Conservation (phyloP, 1,140 invertebrate species). For the Schlechtendalia chinensis region DNA sequence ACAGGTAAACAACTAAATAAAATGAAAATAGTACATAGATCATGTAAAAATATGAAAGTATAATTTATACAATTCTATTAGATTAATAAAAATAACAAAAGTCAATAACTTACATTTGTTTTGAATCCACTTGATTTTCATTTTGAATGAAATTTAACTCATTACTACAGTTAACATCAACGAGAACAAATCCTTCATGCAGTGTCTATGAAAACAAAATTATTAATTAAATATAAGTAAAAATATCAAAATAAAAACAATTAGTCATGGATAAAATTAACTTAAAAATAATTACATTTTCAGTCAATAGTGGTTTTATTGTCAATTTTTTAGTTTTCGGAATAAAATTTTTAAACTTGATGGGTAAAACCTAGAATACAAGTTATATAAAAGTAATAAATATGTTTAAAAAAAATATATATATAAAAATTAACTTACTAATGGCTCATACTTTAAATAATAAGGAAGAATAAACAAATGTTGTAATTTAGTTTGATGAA, state of each 20-base stretch:
- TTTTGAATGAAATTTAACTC: not conserved
- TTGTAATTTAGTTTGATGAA: slow-evolving; percentile 18
- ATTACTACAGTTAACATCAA: slow-evolving; percentile 5
- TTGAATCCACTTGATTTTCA: no score
- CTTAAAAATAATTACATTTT: slow-evolving; percentile 23
- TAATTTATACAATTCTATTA: no score
- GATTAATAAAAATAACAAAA: not conserved
- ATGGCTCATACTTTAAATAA: slow-evolving; percentile 23
- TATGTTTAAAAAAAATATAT: not conserved
- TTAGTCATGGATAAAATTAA: not conserved
- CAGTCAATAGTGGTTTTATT: slow-evolving; percentile 7
- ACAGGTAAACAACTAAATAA: no score
- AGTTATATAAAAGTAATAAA: not conserved
- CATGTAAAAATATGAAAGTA: no score
- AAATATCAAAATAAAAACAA: not conserved
- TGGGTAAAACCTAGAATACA: slow-evolving; percentile 16
- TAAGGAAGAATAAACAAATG: slow-evolving; percentile 13
- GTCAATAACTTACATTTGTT: slow-evolving; percentile 6
- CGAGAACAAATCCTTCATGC: not conserved
- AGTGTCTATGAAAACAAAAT: not conserved
- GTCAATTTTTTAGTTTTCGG: not conserved
- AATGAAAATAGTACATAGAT: no score
- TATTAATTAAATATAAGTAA: not conserved
- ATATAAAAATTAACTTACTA: not conserved
- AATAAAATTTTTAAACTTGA: slow-evolving; percentile 13